Percentiles rank a stretch among this genome's conserved stretches.
Evolutionary conservation across 1,140 invertebrate genomes (phyloP).

Genomic region (Apis laboriosa): DNA sequence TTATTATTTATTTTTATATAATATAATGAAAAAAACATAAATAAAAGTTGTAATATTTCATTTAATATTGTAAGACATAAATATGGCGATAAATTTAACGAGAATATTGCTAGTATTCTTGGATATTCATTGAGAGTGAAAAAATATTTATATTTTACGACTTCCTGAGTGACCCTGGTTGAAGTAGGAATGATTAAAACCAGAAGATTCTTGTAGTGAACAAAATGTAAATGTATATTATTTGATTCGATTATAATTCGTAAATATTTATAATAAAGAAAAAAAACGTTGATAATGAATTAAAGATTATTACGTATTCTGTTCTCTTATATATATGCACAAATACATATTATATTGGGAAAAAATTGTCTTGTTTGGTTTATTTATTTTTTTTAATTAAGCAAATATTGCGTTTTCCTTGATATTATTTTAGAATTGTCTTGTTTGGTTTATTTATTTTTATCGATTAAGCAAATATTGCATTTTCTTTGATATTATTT

Average conservation of each 20-base stretch:
- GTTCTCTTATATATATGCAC: background rate
- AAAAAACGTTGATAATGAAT: background rate
- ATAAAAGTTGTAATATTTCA: background rate
- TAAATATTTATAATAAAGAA: background rate
- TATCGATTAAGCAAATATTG: too few relatives aligned
- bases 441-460: too few relatives aligned
- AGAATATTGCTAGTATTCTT: background rate
- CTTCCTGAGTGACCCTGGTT: background rate
- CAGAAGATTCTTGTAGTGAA: background rate
- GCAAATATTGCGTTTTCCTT: background rate
- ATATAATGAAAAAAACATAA: too few relatives aligned
- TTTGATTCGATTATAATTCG: background rate
- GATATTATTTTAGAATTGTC: background rate
- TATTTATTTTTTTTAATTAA: background rate
- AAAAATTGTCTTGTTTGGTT: background rate
- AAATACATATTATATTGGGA: background rate
- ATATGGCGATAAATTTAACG: slow-evolving; percentile 1
- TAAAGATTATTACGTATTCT: background rate
- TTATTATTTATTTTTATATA: background rate
- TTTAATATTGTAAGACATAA: background rate
- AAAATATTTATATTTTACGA: slow-evolving; percentile 21
- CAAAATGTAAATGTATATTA: background rate
- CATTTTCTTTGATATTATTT: too few relatives aligned
- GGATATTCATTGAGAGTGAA: background rate
- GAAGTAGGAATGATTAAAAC: background rate